phyloP scores from a whole-genome alignment of 2,888 invertebrate genomes.

The Cantharis lateralis region DNA sequence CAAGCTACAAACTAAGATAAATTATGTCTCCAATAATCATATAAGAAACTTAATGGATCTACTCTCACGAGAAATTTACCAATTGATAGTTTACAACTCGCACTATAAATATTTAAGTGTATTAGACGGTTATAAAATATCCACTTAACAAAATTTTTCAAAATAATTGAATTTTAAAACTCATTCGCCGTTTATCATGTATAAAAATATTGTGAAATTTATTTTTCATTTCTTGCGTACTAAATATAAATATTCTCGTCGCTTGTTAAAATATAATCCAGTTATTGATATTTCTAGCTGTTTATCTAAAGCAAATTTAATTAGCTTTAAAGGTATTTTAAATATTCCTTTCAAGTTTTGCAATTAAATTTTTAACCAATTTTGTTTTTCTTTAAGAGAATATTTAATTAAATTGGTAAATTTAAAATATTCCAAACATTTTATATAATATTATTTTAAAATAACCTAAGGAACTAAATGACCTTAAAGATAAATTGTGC shows the following conservation, averaged over 20 bases:
- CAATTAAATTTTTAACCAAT: not conserved
- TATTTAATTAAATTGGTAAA: not conserved
- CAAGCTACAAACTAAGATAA: not conserved
- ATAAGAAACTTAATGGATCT: not conserved
- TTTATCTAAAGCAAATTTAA: not conserved
- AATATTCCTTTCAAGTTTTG: not conserved
- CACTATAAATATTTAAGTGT: not conserved
- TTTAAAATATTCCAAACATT: not conserved
- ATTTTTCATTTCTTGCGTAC: not conserved
- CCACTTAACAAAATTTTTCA: not conserved
- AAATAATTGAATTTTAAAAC: not conserved
- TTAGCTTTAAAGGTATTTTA: not conserved
- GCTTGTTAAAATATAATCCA: not conserved
- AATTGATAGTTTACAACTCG: not conserved
- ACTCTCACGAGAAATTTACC: not conserved
- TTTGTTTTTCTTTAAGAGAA: not conserved
- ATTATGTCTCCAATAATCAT: not conserved
- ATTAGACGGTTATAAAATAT: not conserved
- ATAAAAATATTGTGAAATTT: not conserved
- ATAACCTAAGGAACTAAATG: not conserved
- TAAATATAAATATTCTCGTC: not conserved
- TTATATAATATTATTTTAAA: no score
- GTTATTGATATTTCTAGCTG: not conserved
- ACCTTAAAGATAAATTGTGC: not conserved
- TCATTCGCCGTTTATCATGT: not conserved